Evolutionary conservation across 2,888 invertebrate species (phyloP).

Genomic region (Hirtodrosophila duncani): DNA sequence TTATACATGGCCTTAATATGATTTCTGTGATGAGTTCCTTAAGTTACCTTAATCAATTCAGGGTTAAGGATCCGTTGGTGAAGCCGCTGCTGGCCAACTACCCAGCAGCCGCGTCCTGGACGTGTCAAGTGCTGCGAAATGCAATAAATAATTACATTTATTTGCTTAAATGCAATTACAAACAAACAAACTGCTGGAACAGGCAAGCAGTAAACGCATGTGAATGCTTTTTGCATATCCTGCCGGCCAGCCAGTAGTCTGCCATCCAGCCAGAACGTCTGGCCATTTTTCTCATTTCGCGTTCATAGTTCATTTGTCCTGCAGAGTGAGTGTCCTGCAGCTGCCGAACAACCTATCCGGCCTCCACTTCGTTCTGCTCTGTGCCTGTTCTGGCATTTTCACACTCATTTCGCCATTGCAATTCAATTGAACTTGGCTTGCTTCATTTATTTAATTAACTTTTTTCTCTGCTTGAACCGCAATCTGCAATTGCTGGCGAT

Average conservation of each 20-base stretch:
- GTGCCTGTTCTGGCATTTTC: slow-evolving; percentile 45
- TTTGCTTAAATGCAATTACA: slow-evolving; percentile 64
- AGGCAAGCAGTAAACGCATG: background rate
- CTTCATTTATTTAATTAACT: slow-evolving; percentile 71
- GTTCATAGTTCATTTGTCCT: slow-evolving; percentile 65
- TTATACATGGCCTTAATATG: too few relatives aligned
- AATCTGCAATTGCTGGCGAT: slow-evolving; percentile 18
- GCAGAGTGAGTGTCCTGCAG: slow-evolving; percentile 27
- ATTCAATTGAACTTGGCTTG: slow-evolving; percentile 69
- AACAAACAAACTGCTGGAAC: slow-evolving; percentile 53
- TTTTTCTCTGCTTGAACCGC: slow-evolving; percentile 32
- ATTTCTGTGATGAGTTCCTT: too few relatives aligned
- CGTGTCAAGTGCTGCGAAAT: slow-evolving; percentile 50
- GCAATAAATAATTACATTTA: slow-evolving; percentile 72
- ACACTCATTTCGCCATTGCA: slow-evolving; percentile 66
- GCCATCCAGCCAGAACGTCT: slow-evolving; percentile 25
- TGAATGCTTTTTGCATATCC: slow-evolving; percentile 49
- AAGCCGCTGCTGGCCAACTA: too few relatives aligned
- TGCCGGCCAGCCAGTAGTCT: background rate
- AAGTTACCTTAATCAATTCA: too few relatives aligned
- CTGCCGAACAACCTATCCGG: slow-evolving; percentile 7
- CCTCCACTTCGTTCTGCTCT: background rate
- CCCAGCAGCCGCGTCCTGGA: slow-evolving; percentile 2
- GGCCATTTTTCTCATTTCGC: slow-evolving; percentile 26
- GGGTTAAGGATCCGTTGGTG: too few relatives aligned